Base-by-base conservation (phyloP, 2,888 invertebrate species). In the Synergus umbraculus region DNA sequence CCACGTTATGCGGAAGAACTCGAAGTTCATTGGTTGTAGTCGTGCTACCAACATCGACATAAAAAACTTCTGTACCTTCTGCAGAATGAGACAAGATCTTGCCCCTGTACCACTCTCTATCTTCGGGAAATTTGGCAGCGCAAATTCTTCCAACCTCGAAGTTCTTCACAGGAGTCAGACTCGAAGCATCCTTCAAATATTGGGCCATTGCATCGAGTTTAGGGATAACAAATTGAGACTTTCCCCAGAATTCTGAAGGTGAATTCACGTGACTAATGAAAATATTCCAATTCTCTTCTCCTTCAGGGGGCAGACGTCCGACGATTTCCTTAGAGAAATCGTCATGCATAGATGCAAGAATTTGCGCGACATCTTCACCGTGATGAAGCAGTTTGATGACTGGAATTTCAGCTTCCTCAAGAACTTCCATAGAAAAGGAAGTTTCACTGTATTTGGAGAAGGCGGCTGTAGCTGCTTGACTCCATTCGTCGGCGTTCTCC, bases 31-130 rank as follows among this genome's bases (percentile, higher is more conserved):
- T 93, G 0, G 94, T 93, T 4, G 94, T 91, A 0, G 94, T 94
- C 0, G 94, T 94, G 87, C 95, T 95, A 5, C 96, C 96, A 85
- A 95, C 96, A 89, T 96, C 96, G 91, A 95, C 94, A 87, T 95
- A 96, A 0, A 94, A 90, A 0, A 96, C 95, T 87, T 95, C 94
- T 0, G 93, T 94, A 2, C 93, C 93, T 22, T 94, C 93, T 0
- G 94, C 94, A 0, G 93, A 93, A 73, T 93, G 93, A 0, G 90
- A 87, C 37, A 95, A 90, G 46, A 96, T 92, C 89, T 95, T 95
- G 0, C 95, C 96, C 73, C 96, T 93, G 87, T 95, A 96, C 95
- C 95, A 96, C 10, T 92, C 92, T 18, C 93, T 94, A 84, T 96
- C 95, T 84, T 95, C 95, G 0, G 94, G 94, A 87, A 94, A 95